A percentile compares a stretch with the other conserved stretches of the same genome.
phyloP scores from a whole-genome alignment of 2,797 vertebrate genomes.

The Odontamblyopus lacepedii region DNA sequence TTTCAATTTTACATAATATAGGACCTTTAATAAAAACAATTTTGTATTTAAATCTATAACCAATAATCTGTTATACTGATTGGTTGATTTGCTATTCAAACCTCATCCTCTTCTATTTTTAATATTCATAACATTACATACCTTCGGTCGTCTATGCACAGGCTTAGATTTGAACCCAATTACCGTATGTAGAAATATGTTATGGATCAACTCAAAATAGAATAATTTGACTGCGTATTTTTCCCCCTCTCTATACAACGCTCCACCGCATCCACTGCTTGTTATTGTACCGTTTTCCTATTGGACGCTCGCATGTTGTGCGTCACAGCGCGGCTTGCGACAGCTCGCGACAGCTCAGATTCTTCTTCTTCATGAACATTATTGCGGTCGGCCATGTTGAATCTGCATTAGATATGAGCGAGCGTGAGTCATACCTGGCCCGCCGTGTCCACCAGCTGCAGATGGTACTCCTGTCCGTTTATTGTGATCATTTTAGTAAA shows the following conservation, averaged over 20 bases:
- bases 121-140: neutral
- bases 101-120: neutral
- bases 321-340: neutral
- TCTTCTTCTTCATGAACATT: neutral
- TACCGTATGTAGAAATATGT: too few relatives aligned
- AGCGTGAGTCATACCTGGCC: conserved; percentile 83
- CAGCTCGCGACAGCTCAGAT: neutral
- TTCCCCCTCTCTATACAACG: too few relatives aligned
- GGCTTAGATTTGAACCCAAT: neutral
- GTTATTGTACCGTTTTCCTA: neutral
- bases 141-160: neutral
- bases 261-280: neutral
- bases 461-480: conserved; percentile 98
- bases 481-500: conserved; percentile 99
- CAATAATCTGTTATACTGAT: too few relatives aligned
- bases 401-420: conserved; percentile 7
- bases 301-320: neutral
- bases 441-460: conserved; percentile 97
- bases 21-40: too few relatives aligned
- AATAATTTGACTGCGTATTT: neutral
- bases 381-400: neutral
- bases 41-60: too few relatives aligned
- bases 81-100: too few relatives aligned
- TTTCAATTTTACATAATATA: too few relatives aligned
- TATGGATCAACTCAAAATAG: neutral